Conservation (phyloP, 2,113 vertebrate genomes). For the Myrmecobius fasciatus region DNA sequence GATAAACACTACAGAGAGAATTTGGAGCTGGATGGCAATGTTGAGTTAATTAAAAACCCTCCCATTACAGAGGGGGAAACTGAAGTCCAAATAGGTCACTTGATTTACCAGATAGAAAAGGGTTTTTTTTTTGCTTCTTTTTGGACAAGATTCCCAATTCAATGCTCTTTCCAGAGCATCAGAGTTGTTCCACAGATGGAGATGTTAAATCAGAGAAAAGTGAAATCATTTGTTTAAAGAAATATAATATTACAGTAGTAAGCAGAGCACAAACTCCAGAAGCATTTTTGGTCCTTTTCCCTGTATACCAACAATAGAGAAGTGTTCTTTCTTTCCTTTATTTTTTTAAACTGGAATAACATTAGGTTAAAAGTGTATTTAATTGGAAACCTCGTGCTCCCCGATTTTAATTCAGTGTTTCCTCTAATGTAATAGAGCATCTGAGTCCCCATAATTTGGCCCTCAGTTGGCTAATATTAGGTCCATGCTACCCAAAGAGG, state of each 20-base stretch:
- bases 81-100: background rate
- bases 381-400: background rate
- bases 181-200: background rate
- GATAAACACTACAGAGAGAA: background rate
- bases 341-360: background rate
- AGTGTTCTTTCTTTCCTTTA: background rate
- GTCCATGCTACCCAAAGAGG: background rate
- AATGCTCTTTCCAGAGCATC: background rate
- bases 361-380: background rate
- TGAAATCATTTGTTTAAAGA: background rate
- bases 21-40: background rate
- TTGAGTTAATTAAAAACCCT: background rate
- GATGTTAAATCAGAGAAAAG: background rate
- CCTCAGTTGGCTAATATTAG: background rate
- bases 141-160: background rate
- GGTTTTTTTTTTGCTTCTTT: background rate
- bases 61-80: background rate
- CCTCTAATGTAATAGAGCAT: background rate
- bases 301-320: background rate
- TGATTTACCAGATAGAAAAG: background rate
- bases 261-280: background rate
- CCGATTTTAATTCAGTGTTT: background rate
- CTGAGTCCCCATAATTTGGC: background rate
- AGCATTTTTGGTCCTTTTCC: background rate
- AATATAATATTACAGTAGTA: background rate